These are phyloP conservation scores for Carassius carassius DNA, from an alignment of 2,113 vertebrate species.

Conservation along the genomic window DNA sequence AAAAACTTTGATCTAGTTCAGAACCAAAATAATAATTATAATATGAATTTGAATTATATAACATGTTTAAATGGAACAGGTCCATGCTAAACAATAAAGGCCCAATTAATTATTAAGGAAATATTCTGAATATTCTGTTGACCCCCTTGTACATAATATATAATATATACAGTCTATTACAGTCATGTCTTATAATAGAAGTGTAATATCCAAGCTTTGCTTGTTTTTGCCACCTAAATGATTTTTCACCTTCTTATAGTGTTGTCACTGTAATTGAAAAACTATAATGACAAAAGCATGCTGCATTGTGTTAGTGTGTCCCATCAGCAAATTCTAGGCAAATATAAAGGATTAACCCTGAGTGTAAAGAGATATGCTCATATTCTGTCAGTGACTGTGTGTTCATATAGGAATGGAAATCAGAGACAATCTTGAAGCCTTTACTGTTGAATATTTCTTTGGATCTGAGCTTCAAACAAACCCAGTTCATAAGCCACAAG, in stretches of 20 bases:
- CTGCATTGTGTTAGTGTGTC: constrained; percentile 32
- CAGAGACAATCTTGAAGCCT: neutral
- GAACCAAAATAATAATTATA: neutral
- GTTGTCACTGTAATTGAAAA: neutral
- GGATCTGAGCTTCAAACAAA: constrained; percentile 4
- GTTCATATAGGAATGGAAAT: constrained; percentile 8
- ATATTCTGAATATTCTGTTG: neutral
- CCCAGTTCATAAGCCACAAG: neutral
- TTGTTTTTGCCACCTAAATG: neutral
- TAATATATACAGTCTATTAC: neutral
- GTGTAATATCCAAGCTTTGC: neutral
- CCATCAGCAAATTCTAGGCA: constrained; percentile 45
- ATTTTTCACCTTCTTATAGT: neutral
- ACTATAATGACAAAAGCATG: constrained; percentile 30
- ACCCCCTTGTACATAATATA: neutral
- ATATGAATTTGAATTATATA: neutral
- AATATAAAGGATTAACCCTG: constrained; percentile 33
- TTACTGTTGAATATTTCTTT: constrained; percentile 4
- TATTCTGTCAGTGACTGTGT: constrained; percentile 15
- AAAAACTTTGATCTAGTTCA: neutral
- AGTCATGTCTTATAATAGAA: neutral
- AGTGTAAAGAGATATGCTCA: constrained; percentile 13
- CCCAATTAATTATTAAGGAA: neutral
- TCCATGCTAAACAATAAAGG: neutral
- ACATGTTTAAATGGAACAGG: neutral